Conservation (phyloP, 2,888 invertebrate genomes). For the Dyspetes luteomarginatus region DNA sequence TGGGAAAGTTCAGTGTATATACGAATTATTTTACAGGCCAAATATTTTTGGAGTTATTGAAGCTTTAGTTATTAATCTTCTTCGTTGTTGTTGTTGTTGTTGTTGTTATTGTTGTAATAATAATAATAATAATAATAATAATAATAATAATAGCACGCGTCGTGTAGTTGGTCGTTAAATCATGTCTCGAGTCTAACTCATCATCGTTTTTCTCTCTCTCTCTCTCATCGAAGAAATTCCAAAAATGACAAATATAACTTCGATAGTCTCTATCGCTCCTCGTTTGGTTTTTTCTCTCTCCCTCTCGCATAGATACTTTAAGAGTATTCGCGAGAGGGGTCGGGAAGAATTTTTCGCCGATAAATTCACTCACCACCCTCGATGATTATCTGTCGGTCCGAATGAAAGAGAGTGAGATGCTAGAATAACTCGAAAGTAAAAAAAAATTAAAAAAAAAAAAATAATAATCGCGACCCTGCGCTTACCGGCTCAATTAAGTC, state of each 20-base stretch:
- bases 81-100: too few relatives aligned
- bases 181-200: background rate
- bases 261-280: too few relatives aligned
- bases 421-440: constrained; percentile 2
- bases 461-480: constrained; percentile 34
- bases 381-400: constrained; percentile 23
- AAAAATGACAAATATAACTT: constrained; percentile 32
- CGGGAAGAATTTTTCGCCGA: constrained; percentile 41
- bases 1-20: constrained; percentile 55
- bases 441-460: background rate
- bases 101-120: too few relatives aligned
- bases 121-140: too few relatives aligned
- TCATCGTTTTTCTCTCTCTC: background rate
- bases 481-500: constrained; percentile 65
- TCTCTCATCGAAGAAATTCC: constrained; percentile 5
- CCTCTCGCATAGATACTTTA: too few relatives aligned
- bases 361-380: constrained; percentile 25
- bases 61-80: background rate
- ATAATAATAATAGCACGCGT: too few relatives aligned
- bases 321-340: background rate
- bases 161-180: constrained; percentile 5
- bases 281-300: too few relatives aligned
- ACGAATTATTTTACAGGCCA: constrained; percentile 6
- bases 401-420: constrained; percentile 2
- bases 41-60: constrained; percentile 4